Evolutionary conservation across 2,113 vertebrate species (phyloP).

Genomic region (Oncorhynchus kisutch): DNA sequence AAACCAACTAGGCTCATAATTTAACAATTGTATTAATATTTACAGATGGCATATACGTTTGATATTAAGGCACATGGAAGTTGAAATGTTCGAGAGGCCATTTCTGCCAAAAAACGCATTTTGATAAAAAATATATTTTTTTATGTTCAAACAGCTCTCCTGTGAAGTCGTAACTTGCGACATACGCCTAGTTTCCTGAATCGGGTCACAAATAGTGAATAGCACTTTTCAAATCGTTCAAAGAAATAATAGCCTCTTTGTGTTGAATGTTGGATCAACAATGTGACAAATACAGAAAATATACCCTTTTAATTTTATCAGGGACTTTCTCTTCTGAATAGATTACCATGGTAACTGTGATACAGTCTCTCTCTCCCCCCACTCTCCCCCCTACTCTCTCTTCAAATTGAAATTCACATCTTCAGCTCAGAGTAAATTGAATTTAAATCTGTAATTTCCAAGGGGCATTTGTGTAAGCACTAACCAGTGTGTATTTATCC

Average conservation of each 20-base stretch:
- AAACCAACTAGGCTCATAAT: too few relatives aligned
- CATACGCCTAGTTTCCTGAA: too few relatives aligned
- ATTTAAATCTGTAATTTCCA: background rate
- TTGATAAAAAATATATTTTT: too few relatives aligned
- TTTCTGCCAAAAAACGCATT: too few relatives aligned
- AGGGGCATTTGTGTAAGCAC: background rate
- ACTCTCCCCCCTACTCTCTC: conserved; percentile 13
- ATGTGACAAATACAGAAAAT: conserved; percentile 22
- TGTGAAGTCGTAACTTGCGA: too few relatives aligned
- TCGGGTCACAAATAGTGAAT: background rate
- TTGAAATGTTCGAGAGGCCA: too few relatives aligned
- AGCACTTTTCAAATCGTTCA: conserved; percentile 34
- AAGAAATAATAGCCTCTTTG: conserved; percentile 11
- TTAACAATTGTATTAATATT: too few relatives aligned
- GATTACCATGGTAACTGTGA: background rate
- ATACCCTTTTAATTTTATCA: conserved; percentile 26
- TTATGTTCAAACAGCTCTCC: too few relatives aligned
- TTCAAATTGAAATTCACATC: conserved; percentile 10
- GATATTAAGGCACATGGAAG: too few relatives aligned
- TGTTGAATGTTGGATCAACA: conserved; percentile 19
- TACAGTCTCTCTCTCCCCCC: background rate
- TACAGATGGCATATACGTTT: too few relatives aligned
- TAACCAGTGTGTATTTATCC: background rate
- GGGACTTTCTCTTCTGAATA: conserved; percentile 28
- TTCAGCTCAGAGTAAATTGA: background rate